Conservation (phyloP, 2,113 vertebrate species). For the Archilochus colubris region DNA sequence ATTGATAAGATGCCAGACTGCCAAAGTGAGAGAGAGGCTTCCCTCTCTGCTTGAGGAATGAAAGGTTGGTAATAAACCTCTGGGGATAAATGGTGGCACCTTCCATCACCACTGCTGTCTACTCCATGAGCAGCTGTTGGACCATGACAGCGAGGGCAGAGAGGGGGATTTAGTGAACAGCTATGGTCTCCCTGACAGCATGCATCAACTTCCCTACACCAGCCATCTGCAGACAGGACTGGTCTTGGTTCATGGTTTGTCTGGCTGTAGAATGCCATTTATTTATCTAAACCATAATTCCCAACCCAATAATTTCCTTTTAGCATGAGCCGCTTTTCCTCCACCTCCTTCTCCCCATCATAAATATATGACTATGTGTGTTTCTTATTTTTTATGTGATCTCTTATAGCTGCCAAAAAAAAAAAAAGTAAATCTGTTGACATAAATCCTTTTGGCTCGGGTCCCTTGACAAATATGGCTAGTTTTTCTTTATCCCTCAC, state of each 20-base stretch:
- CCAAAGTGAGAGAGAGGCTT: neutral
- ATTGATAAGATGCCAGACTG: neutral
- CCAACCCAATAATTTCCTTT: neutral
- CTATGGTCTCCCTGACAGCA: neutral
- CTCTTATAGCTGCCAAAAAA: neutral
- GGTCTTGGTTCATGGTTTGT: neutral
- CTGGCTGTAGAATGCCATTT: neutral
- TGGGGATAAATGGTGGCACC: neutral
- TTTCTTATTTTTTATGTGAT: slow-evolving; percentile 6
- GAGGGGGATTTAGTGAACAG: slow-evolving; percentile 2
- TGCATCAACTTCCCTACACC: neutral
- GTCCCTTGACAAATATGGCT: neutral
- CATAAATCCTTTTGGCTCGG: neutral
- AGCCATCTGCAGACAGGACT: neutral
- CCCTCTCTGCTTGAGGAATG: neutral
- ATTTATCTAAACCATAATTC: neutral
- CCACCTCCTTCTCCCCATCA: neutral
- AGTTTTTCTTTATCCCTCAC: neutral
- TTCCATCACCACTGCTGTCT: neutral
- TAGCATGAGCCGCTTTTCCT: neutral
- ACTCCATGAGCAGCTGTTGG: neutral
- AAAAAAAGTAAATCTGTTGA: neutral
- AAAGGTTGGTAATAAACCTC: neutral
- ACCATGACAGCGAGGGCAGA: neutral
- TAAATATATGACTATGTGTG: neutral